A percentile compares a stretch with the other conserved stretches of the same genome.
Conservation (phyloP, 2,113 vertebrate genomes). For the Oreochromis tanganicae region DNA sequence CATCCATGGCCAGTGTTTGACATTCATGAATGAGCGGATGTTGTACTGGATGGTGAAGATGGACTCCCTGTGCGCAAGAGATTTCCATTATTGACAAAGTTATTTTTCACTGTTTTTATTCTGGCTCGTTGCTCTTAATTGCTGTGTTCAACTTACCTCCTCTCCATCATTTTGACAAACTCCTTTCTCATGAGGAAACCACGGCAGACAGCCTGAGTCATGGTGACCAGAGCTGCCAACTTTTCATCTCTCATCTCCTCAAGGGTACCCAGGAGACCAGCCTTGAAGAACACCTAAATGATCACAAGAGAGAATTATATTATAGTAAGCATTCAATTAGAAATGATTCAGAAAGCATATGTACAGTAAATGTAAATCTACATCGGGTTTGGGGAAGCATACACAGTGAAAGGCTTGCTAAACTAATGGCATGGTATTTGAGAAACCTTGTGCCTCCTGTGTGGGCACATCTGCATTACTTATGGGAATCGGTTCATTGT, state of each 20-base stretch:
- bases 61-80: constrained; percentile 27
- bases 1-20: constrained; percentile 66
- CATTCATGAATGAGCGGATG: constrained; percentile 60
- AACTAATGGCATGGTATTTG: background rate
- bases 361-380: background rate
- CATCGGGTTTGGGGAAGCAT: background rate
- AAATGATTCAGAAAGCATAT: background rate
- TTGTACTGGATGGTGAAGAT: constrained; percentile 51
- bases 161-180: constrained; percentile 47
- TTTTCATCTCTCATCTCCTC: constrained; percentile 60
- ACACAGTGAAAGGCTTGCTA: background rate
- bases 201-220: constrained; percentile 54
- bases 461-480: background rate
- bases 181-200: constrained; percentile 48
- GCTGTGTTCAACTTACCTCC: constrained; percentile 15
- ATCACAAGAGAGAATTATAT: background rate
- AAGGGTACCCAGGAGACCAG: constrained; percentile 53
- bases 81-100: background rate
- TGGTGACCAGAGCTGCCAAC: constrained; percentile 40
- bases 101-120: background rate
- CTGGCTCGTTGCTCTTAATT: background rate
- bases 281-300: constrained; percentile 50
- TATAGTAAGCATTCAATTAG: background rate
- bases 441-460: background rate
- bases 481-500: accelerated